Base-by-base conservation (phyloP, 2,797 vertebrate genomes). In the Decapterus maruadsi region DNA sequence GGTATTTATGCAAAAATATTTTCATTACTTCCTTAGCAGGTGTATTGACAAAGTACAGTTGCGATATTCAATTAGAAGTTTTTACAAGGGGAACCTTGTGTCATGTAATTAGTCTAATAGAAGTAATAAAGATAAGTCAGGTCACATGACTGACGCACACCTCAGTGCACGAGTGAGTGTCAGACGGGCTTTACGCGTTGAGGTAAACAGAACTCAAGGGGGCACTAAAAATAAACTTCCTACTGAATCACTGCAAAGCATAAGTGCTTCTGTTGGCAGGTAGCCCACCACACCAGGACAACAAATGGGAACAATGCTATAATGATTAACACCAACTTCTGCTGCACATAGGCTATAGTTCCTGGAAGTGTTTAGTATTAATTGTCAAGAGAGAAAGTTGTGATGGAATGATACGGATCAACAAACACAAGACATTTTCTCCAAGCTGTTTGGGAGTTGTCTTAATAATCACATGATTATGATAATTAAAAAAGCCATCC, bases 151-250 rank as follows among this genome's bases (percentile, higher is more conserved):
- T 6, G 7, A 29, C 38, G 38, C 40, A 14, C 17, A 4, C 12
- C 6, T 4, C n/a, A 20, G 2, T 9, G 58, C 0, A 26, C 26
- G 10, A 50, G 6, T 40, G 29, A 50, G 8, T 38, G 65, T 50
- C 34, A 57, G 20, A 66, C 70, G 0, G 6, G 65, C 38, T 20
- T 51, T 46, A 29, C 19, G 34, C 7, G 1, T 34, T 34, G 31
- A 57, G 61, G 5, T 4, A 48, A 64, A 73, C 20, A 59, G 20
- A 65, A 19, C 29, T 66, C 12, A 50, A 9, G 31, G 6, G 46
- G 1, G 8, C 14, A 38, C 34, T 69, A 57, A 72, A 75, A 65
- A 45, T 71, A 61, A 42, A 68, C 57, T 56, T 82, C 68, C 60
- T 63, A 61, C 40, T 8, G 4, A 68, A 22, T 17, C 55, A 22